phyloP scores from a whole-genome alignment of 1,140 invertebrate species.

The Batillaria attramentaria region DNA sequence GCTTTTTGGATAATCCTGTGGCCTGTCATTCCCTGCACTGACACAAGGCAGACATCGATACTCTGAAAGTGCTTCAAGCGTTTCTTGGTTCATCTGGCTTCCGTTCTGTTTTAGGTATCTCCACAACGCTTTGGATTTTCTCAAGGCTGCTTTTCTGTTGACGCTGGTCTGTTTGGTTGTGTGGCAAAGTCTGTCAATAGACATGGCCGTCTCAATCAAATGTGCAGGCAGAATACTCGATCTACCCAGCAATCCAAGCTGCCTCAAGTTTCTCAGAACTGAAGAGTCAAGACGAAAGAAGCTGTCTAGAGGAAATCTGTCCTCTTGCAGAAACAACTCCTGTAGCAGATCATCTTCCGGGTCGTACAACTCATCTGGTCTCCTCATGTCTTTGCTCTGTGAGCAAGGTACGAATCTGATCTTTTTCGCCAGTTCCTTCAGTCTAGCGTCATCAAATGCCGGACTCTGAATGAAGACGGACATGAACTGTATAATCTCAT shows the following conservation, averaged over 20 bases:
- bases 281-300: neutral
- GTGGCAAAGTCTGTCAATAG: neutral
- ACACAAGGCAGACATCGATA: slow-evolving; percentile 14
- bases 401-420: neutral
- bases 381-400: neutral
- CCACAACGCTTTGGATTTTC: slow-evolving; percentile 18
- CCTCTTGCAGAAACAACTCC: neutral
- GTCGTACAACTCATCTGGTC: neutral
- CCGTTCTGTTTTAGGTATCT: too few relatives aligned
- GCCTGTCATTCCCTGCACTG: neutral
- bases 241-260: neutral
- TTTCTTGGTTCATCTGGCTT: too few relatives aligned
- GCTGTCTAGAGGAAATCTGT: neutral
- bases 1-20: neutral
- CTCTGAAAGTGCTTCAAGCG: too few relatives aligned
- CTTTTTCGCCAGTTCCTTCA: neutral
- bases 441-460: neutral
- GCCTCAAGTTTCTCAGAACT: neutral
- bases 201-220: neutral
- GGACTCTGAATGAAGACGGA: neutral
- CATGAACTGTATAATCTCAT: neutral
- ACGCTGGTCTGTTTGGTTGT: neutral
- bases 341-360: neutral
- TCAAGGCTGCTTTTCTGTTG: too few relatives aligned
- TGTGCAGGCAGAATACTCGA: neutral